A percentile compares a stretch with the other conserved stretches of the same genome.
Evolutionary conservation across 2,888 invertebrate genomes (phyloP).

Genomic region (Standfussiana lucernea): DNA sequence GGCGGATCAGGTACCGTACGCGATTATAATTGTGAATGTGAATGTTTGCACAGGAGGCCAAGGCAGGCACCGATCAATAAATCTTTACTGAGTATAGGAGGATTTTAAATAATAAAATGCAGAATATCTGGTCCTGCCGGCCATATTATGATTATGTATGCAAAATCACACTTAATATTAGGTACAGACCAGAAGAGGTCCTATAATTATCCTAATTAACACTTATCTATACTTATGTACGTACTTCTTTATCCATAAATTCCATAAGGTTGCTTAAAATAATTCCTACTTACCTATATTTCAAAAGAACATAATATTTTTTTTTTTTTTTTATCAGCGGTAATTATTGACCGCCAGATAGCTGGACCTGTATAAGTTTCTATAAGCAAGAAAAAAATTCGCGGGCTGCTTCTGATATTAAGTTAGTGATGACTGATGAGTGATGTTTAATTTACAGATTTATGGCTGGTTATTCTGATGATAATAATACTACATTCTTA

Average conservation of each 20-base stretch:
- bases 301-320: not conserved
- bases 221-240: not conserved
- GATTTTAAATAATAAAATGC: not conserved
- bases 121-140: not conserved
- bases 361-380: not conserved
- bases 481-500: too few species aligned
- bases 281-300: not conserved
- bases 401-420: not conserved
- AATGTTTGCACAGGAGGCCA: not conserved
- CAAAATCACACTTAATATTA: too few species aligned
- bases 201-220: not conserved
- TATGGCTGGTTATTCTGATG: not conserved
- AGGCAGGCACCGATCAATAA: not conserved
- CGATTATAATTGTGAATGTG: too few species aligned
- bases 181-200: not conserved
- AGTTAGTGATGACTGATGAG: too few species aligned
- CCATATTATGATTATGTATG: not conserved
- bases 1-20: constrained; percentile 1
- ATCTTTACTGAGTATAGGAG: not conserved
- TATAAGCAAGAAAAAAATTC: too few species aligned
- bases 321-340: not conserved
- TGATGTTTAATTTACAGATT: not conserved
- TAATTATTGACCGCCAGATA: constrained; percentile 15
- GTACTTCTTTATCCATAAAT: not conserved
- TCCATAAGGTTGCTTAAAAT: not conserved